A percentile compares a stretch with the other conserved stretches of the same genome.
Evolutionary conservation across 2,797 vertebrate species (phyloP).

Genomic region (Sebastes vulpes): DNA sequence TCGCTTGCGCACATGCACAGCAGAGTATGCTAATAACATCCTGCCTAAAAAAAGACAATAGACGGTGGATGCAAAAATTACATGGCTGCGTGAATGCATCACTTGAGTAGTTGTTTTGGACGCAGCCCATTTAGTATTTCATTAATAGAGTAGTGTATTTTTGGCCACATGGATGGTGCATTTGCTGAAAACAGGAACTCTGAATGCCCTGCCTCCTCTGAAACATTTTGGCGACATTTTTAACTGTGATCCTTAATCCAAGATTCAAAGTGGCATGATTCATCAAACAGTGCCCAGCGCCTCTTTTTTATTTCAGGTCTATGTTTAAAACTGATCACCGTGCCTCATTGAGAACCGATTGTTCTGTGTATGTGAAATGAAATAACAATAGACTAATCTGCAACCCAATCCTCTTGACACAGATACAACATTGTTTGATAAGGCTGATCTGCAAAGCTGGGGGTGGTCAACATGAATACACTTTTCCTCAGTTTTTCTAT

Average conservation of each 20-base stretch:
- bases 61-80: slow-evolving; percentile 39
- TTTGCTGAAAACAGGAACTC: slow-evolving; percentile 38
- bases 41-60: slow-evolving; percentile 58
- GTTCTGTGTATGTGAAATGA: slow-evolving; percentile 32
- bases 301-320: slow-evolving; percentile 47
- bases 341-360: slow-evolving; percentile 23
- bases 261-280: slow-evolving; percentile 48
- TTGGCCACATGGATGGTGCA: slow-evolving; percentile 24
- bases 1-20: slow-evolving; percentile 28
- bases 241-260: slow-evolving; percentile 56
- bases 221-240: slow-evolving; percentile 54
- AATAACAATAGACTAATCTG: slow-evolving; percentile 49
- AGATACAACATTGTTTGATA: slow-evolving; percentile 30
- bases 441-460: slow-evolving; percentile 22
- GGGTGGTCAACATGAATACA: slow-evolving; percentile 26
- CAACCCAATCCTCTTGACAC: slow-evolving; percentile 42
- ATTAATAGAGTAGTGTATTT: slow-evolving; percentile 64
- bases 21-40: slow-evolving; percentile 52
- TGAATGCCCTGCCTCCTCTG: slow-evolving; percentile 22
- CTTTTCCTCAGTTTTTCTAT: neutral
- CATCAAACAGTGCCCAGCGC: slow-evolving; percentile 32
- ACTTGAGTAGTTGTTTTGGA: slow-evolving; percentile 47
- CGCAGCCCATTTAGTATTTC: slow-evolving; percentile 52
- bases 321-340: slow-evolving; percentile 56
- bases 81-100: slow-evolving; percentile 42